These are phyloP conservation scores for Zaprionus taronus DNA, from an alignment of 1,140 invertebrate genomes.

Conservation along the genomic window DNA sequence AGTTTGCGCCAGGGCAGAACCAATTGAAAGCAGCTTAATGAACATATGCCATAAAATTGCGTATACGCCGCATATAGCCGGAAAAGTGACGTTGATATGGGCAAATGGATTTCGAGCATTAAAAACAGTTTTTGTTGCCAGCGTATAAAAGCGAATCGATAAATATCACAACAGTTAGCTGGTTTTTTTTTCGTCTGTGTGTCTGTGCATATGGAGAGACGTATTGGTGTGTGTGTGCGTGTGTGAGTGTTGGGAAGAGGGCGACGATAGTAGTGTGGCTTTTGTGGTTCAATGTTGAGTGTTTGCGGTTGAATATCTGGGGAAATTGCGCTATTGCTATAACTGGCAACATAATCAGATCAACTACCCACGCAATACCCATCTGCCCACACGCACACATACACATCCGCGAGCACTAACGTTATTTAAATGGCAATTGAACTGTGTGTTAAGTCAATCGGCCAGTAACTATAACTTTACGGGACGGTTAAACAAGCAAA, in stretches of 20 bases:
- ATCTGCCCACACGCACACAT: not conserved
- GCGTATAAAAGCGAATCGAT: constrained; percentile 65
- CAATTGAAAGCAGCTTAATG: constrained; percentile 50
- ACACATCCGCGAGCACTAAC: not conserved
- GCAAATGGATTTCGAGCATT: constrained; percentile 67
- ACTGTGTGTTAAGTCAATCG: constrained; percentile 32
- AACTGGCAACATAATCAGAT: constrained; percentile 23
- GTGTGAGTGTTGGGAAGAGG: not conserved
- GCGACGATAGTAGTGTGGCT: constrained; percentile 33
- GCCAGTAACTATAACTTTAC: not conserved
- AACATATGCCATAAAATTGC: constrained; percentile 52
- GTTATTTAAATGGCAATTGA: constrained; percentile 51
- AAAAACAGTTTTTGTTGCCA: constrained; percentile 62
- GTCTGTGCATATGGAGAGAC: not conserved
- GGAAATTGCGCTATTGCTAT: constrained; percentile 34
- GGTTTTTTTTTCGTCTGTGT: constrained; percentile 9
- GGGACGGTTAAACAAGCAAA: not conserved
- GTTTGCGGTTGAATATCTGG: constrained; percentile 60
- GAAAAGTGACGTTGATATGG: constrained; percentile 16
- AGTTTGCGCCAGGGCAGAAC: not conserved
- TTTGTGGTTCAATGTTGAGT: constrained; percentile 45
- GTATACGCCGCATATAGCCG: constrained; percentile 48
- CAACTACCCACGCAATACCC: not conserved
- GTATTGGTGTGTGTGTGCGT: not conserved
- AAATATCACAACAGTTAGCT: constrained; percentile 46